phyloP scores from a whole-genome alignment of 2,797 vertebrate species.

The Masticophis lateralis region DNA sequence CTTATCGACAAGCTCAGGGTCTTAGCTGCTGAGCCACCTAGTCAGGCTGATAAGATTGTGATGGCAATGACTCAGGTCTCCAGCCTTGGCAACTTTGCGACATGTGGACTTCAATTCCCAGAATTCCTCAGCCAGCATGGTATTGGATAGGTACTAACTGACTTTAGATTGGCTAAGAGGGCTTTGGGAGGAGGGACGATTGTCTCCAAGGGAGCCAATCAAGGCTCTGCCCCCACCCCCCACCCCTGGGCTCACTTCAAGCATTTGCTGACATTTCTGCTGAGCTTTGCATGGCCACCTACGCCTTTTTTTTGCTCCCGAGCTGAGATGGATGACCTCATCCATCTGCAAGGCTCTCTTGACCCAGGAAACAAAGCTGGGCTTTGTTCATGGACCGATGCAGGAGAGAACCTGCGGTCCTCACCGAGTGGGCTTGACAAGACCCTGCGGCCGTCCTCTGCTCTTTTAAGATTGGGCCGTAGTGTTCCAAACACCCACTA shows the following conservation, averaged over 20 bases:
- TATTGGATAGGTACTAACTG: not conserved
- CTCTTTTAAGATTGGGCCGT: not conserved
- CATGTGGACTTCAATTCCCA: not conserved
- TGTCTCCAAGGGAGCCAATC: not conserved
- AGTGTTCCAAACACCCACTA: not conserved
- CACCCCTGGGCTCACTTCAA: not conserved
- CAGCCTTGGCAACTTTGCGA: not conserved
- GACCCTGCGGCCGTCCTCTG: not conserved
- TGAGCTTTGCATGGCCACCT: not conserved
- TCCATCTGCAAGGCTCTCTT: not conserved
- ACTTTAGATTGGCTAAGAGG: not conserved
- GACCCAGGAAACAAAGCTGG: conserved; percentile 54
- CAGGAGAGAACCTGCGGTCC: not conserved
- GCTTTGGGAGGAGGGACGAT: not conserved
- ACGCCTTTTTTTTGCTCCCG: not conserved
- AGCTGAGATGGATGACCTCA: conserved; percentile 62
- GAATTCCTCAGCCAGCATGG: not conserved
- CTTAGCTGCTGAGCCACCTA: too few species aligned
- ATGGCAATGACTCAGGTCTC: not conserved
- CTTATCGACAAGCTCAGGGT: too few species aligned
- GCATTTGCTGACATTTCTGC: not conserved
- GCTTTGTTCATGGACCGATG: conserved; percentile 61
- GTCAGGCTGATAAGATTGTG: too few species aligned
- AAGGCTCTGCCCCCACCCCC: not conserved
- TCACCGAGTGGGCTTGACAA: not conserved